Evolutionary conservation across 2,888 invertebrate species (phyloP).

Genomic region (Hecatera dysodea): DNA sequence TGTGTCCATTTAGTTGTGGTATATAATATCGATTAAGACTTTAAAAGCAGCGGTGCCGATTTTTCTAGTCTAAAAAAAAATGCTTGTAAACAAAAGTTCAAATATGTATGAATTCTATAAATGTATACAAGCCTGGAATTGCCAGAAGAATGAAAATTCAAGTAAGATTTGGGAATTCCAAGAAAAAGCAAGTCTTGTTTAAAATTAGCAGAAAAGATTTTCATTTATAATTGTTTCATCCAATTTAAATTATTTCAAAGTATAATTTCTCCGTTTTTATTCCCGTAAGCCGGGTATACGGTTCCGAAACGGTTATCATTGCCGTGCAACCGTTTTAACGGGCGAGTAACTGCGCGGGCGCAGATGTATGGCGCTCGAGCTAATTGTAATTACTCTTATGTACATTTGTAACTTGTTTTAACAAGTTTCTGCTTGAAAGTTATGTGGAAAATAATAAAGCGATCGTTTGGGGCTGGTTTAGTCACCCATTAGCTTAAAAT

Average conservation of each 20-base stretch:
- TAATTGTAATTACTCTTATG: slow-evolving; percentile 63
- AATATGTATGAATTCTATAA: neutral
- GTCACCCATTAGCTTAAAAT: neutral
- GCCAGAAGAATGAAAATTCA: neutral
- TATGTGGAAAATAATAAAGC: slow-evolving; percentile 28
- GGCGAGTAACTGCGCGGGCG: slow-evolving; percentile 60
- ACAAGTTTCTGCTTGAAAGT: slow-evolving; percentile 50
- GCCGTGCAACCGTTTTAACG: slow-evolving; percentile 64
- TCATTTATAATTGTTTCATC: slow-evolving; percentile 16
- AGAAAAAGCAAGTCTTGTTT: neutral
- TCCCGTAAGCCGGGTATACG: slow-evolving; percentile 53
- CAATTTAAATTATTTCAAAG: slow-evolving; percentile 24
- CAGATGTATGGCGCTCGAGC: slow-evolving; percentile 46
- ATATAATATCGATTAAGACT: neutral
- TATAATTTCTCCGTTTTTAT: slow-evolving; percentile 48
- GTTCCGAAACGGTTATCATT: slow-evolving; percentile 59
- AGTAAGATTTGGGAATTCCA: neutral
- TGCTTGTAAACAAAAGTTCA: neutral
- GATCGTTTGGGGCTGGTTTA: slow-evolving; percentile 11
- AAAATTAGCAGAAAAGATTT: neutral
- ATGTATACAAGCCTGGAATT: neutral
- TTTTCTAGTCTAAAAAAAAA: neutral
- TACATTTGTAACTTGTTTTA: slow-evolving; percentile 55
- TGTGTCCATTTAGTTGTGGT: slow-evolving; percentile 12
- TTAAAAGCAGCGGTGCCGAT: neutral